Conservation (phyloP, 2,113 vertebrate genomes). For the Petrocephalus microphthalmus region DNA sequence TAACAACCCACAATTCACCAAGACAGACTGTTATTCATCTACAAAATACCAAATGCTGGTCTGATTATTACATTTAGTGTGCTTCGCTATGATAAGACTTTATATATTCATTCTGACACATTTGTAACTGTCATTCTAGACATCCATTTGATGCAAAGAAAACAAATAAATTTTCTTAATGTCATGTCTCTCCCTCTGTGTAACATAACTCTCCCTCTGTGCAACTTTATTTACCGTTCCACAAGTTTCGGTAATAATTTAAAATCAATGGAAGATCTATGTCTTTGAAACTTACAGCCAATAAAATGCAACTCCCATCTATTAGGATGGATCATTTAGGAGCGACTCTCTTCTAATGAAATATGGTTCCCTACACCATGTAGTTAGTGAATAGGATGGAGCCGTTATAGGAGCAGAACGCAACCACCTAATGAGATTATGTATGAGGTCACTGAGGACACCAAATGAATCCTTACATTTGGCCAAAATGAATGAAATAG, state of each 20-base stretch:
- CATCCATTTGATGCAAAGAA: background rate
- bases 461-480: constrained; percentile 11
- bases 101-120: background rate
- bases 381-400: constrained; percentile 1
- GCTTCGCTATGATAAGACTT: constrained; percentile 3
- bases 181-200: background rate
- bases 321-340: constrained; percentile 28
- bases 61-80: constrained; percentile 2
- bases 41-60: background rate
- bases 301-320: constrained; percentile 22
- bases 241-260: constrained; percentile 5
- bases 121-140: background rate
- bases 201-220: background rate
- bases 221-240: background rate
- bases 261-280: background rate
- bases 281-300: constrained; percentile 6
- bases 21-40: background rate
- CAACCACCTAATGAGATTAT: constrained; percentile 27
- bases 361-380: constrained; percentile 25
- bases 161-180: constrained; percentile 7
- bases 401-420: constrained; percentile 10
- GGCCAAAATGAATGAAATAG: constrained; percentile 31
- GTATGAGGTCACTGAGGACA: constrained; percentile 27
- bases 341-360: constrained; percentile 20
- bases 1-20: background rate